Evolutionary conservation across 2,888 invertebrate species (phyloP), one percentile per base, ranked within the genome.

Genomic region (Sylvicola cinctus): DNA sequence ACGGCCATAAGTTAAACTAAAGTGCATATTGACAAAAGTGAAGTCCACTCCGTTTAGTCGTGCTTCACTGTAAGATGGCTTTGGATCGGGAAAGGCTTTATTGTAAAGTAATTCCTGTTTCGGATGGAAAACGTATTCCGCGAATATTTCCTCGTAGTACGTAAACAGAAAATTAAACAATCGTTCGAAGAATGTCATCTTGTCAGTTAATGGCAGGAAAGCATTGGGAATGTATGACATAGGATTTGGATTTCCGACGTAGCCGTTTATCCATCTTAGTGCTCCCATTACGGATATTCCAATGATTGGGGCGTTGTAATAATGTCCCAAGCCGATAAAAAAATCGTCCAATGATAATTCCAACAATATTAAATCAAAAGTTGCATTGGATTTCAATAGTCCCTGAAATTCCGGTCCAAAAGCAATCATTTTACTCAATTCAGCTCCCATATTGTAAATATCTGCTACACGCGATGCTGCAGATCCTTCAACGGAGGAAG

Each of bases 171-270:
- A 41, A 37, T 61, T 61, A 28, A 39, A 36, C 1, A 53, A 32
- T 31, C 61, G 48, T 41, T 61, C 43, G 3, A 37, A 27, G 16
- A 58, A 45, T 1, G 42, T 46, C 61, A 61, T 61, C 26, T 41
- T 49, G 41, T 55, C 51, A 4, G 47, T 47, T 31, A 49, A 52
- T 7, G 45, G 42, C 2, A 50, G 34, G 37, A 52, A 39, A 0
- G 47, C 36, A 38, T 44, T 44, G 0, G 58, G 54, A 17, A 55
- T 45, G 39, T 50, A 54, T 1, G 57, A 56, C 0, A 51, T 47
- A 1, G 55, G 55, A 1, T 50, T 48, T 0, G 59, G 55, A 2
- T 50, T 40, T 3, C 55, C 35, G 16, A 42, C 39, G 29, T 41
- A 28, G 34, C 41, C 40, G 31, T 37, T 37, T 11, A 36, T 31